A percentile compares a stretch with the other conserved stretches of the same genome.
phyloP scores from a whole-genome alignment of 2,113 vertebrate species.

The Petroica traversi region DNA sequence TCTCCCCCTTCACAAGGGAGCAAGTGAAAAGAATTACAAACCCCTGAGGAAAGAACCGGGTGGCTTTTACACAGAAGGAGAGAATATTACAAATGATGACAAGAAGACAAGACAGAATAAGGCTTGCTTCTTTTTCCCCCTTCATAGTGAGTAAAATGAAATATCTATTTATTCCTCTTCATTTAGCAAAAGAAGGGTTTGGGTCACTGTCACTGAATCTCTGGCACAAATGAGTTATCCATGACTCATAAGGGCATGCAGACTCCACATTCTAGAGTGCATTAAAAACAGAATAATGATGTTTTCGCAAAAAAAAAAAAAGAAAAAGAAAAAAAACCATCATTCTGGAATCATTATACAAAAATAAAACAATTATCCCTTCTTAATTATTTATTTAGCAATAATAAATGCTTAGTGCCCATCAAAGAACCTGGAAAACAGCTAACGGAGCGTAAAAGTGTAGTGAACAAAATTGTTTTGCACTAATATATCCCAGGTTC shows the following conservation, averaged over 20 bases:
- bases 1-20: background rate
- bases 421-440: slow-evolving; percentile 8
- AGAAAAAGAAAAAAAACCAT: background rate
- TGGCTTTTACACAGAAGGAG: background rate
- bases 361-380: slow-evolving; percentile 34
- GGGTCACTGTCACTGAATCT: slow-evolving; percentile 2
- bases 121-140: background rate
- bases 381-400: slow-evolving; percentile 48
- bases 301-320: background rate
- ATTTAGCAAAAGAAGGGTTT: background rate
- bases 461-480: background rate
- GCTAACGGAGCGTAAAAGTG: background rate
- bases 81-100: background rate
- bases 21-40: background rate
- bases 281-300: background rate
- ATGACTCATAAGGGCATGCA: slow-evolving; percentile 27
- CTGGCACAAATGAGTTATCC: slow-evolving; percentile 4
- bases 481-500: background rate
- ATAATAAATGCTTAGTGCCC: background rate
- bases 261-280: background rate
- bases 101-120: background rate
- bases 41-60: background rate
- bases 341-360: background rate
- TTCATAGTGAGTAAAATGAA: slow-evolving; percentile 3
- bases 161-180: slow-evolving; percentile 27